Evolutionary conservation across 2,888 invertebrate genomes (phyloP).

Genomic region (Ischnura elegans): DNA sequence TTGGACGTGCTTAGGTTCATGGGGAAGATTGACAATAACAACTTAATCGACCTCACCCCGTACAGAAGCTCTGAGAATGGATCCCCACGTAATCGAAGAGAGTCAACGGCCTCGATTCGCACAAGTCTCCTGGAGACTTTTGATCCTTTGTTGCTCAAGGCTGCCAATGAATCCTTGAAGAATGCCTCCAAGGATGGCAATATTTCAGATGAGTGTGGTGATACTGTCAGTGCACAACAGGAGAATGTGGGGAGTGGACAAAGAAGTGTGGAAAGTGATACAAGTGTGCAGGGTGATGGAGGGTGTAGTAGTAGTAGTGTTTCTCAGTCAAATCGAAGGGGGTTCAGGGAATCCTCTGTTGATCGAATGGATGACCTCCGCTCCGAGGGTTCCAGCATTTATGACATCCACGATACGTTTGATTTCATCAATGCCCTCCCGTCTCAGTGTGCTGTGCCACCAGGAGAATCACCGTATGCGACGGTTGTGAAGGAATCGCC

Average conservation of each 20-base stretch:
- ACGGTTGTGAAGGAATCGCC: constrained; percentile 81
- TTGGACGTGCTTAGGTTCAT: constrained; percentile 77
- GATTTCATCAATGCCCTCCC: constrained; percentile 86
- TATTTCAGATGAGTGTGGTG: constrained; percentile 70
- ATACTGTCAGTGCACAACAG: neutral
- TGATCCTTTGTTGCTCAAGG: constrained; percentile 85
- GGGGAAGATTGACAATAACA: constrained; percentile 79
- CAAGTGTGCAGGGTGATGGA: neutral
- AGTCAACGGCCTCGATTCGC: constrained; percentile 72
- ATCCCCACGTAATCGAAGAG: neutral
- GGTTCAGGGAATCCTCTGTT: constrained; percentile 41
- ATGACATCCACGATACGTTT: constrained; percentile 89
- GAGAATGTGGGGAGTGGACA: neutral
- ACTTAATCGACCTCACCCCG: constrained; percentile 81
- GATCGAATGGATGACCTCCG: constrained; percentile 70
- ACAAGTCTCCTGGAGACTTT: constrained; percentile 91
- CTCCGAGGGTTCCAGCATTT: constrained; percentile 84
- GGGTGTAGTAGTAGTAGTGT: neutral
- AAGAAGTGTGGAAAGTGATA: neutral
- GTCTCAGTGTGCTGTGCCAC: constrained; percentile 82
- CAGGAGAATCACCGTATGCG: constrained; percentile 85
- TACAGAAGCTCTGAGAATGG: neutral
- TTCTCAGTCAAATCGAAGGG: neutral
- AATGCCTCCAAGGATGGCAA: constrained; percentile 68
- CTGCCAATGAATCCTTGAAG: constrained; percentile 72